phyloP scores from a whole-genome alignment of 1,140 invertebrate species.

The Penaeus chinensis region DNA sequence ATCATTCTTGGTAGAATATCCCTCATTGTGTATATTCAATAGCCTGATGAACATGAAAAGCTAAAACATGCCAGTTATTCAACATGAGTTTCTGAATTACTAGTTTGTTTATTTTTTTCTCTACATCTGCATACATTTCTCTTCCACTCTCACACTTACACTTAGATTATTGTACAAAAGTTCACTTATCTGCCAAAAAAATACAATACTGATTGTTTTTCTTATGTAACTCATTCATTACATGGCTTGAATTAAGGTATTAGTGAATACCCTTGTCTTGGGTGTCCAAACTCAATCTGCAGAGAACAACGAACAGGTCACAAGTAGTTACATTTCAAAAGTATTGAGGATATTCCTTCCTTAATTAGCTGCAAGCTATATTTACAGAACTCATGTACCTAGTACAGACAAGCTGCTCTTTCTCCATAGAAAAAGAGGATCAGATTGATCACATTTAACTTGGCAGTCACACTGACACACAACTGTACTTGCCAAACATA shows the following conservation, averaged over 20 bases:
- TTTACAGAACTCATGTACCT: slow-evolving; percentile 50
- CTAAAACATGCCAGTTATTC: slow-evolving; percentile 27
- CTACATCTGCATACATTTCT: background rate
- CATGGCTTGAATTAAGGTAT: slow-evolving; percentile 5
- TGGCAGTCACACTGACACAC: slow-evolving; percentile 23
- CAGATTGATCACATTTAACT: slow-evolving; percentile 34
- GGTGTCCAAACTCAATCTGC: slow-evolving; percentile 26
- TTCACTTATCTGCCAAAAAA: slow-evolving; percentile 51
- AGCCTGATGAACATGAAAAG: slow-evolving; percentile 35
- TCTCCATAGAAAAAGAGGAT: slow-evolving; percentile 25
- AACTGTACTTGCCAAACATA: slow-evolving; percentile 34
- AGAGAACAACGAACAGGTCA: slow-evolving; percentile 47
- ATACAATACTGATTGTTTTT: slow-evolving; percentile 54
- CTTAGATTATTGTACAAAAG: slow-evolving; percentile 30
- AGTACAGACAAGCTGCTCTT: slow-evolving; percentile 49
- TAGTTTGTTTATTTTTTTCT: slow-evolving; percentile 2
- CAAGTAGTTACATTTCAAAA: slow-evolving; percentile 53
- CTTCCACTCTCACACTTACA: slow-evolving; percentile 16
- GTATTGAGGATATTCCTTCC: background rate
- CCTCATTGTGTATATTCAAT: slow-evolving; percentile 5
- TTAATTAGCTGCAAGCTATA: slow-evolving; percentile 38
- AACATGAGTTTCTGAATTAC: slow-evolving; percentile 25
- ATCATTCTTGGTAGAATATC: slow-evolving; percentile 12
- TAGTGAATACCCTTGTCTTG: slow-evolving; percentile 11
- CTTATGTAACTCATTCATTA: slow-evolving; percentile 38